phyloP scores from a whole-genome alignment of 2,797 vertebrate genomes.

The Anas acuta region DNA sequence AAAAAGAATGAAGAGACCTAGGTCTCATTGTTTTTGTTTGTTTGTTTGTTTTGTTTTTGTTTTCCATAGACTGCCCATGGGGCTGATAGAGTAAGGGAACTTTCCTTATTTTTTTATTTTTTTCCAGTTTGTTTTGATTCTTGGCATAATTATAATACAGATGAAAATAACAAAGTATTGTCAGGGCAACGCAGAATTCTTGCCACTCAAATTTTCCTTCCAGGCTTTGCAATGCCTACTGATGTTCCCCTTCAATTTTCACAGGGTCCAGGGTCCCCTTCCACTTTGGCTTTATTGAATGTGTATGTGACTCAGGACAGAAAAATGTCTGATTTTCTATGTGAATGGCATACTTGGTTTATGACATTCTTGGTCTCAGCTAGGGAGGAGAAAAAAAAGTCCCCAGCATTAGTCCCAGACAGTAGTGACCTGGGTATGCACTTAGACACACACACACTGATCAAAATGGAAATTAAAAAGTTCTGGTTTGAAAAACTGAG shows the following conservation, averaged over 20 bases:
- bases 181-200: background rate
- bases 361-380: background rate
- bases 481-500: conserved; percentile 5
- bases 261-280: background rate
- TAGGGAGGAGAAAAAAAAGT: background rate
- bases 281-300: background rate
- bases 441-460: background rate
- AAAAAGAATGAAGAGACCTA: background rate
- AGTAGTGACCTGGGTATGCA: accelerated
- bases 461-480: conserved; percentile 46
- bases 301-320: background rate
- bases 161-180: background rate
- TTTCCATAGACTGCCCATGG: background rate
- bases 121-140: background rate
- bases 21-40: background rate
- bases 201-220: background rate
- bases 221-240: background rate
- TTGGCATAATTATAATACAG: background rate
- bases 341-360: background rate
- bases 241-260: background rate
- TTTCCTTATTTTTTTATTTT: accelerated
- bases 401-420: background rate
- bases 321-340: background rate
- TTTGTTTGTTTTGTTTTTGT: background rate
- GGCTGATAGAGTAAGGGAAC: background rate